Evolutionary conservation across 2,888 invertebrate species (phyloP).

Genomic region (Sepioteuthis lessoniana): DNA sequence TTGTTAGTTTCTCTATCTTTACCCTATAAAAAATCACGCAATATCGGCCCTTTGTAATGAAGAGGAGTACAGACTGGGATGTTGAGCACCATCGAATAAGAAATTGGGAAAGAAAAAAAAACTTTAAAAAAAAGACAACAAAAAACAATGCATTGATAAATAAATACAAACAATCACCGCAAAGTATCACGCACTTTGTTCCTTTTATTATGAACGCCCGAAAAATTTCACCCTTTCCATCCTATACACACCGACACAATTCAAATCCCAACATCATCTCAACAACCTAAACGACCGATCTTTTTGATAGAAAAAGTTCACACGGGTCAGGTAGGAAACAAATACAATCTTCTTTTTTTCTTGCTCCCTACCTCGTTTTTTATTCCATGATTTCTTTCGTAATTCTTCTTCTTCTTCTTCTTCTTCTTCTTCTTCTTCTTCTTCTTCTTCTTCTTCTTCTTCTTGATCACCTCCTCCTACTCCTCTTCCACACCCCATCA

Average conservation of each 20-base stretch:
- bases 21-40: background rate
- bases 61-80: background rate
- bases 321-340: background rate
- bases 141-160: background rate
- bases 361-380: background rate
- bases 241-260: background rate
- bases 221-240: background rate
- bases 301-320: background rate
- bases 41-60: constrained; percentile 14
- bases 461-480: background rate
- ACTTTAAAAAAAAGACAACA: background rate
- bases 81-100: background rate
- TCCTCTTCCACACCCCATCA: fast-evolving
- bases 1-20: background rate
- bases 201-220: background rate
- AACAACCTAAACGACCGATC: background rate
- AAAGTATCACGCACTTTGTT: background rate
- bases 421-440: background rate
- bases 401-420: background rate
- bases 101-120: background rate
- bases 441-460: background rate
- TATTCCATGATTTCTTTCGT: background rate
- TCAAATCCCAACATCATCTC: background rate
- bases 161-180: background rate
- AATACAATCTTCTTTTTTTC: background rate